Evolutionary conservation across 2,888 invertebrate species (phyloP), one percentile per base, ranked within the genome.

Genomic region (Adineta ricciae): DNA sequence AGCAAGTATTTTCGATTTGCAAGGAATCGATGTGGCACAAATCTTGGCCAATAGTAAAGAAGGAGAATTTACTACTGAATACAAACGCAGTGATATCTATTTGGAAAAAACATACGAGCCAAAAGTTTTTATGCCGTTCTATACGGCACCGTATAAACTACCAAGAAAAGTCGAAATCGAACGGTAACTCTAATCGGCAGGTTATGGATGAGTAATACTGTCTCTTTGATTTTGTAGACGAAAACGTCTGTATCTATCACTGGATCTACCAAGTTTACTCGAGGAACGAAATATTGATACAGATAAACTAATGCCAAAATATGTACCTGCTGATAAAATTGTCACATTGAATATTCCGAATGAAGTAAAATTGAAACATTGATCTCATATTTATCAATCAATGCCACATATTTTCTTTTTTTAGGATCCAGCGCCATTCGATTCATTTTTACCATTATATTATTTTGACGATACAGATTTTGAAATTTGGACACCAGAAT

Each of bases 91-190:
- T 78, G 41, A 78, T 2, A 2, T 78, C 3, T 78, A 78, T n/a
- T 78, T 41, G 38, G 83, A 93, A 41, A 38, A 93, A 88, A 93
- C 94, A 0, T 94, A 94, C 88, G 93, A 94, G 84, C 95, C 95
- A 0, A 95, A 95, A 90, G 93, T 95, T 0, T 95, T 95, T 89
- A 93, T 94, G 88, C 92, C 93, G 56, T 93, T 93, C 86, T 92
- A 93, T 86, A 94, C 94, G 3, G 91, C 93, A 84, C 93, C 94
- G 0, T 93, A 93, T 83, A 92, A 93, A 83, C 89, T 94, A 82
- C 94, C 95, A 0, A 92, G 95, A 86, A 93, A 94, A 88, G 94
- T 95, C 11, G 94, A 94, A 88, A 94, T 94, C 84, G 95, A 95
- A 89, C 92, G 95, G 78, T 78, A 86, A 91, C 5, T 46, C 8